phyloP scores from a whole-genome alignment of 2,113 vertebrate genomes.

The Uria lomvia region DNA sequence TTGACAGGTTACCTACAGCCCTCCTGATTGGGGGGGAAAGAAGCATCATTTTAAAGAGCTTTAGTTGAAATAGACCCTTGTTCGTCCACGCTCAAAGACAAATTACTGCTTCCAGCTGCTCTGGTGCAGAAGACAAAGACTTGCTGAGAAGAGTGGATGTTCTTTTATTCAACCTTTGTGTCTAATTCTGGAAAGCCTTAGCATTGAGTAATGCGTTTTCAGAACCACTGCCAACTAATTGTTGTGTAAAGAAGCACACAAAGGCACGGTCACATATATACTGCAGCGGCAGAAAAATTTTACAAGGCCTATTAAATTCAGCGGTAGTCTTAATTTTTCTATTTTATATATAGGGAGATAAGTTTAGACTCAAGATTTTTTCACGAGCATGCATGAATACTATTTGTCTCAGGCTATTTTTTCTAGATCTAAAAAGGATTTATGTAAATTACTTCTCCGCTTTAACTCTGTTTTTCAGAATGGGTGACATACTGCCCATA shows the following conservation, averaged over 20 bases:
- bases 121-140: background rate
- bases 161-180: slow-evolving; percentile 43
- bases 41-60: background rate
- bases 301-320: slow-evolving; percentile 9
- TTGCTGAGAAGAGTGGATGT: background rate
- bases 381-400: background rate
- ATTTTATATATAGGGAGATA: background rate
- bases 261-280: background rate
- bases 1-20: background rate
- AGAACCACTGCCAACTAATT: slow-evolving; percentile 33
- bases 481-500: slow-evolving; percentile 17
- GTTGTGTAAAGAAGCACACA: slow-evolving; percentile 11
- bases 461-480: slow-evolving; percentile 21
- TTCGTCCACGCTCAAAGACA: background rate
- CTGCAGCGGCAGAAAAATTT: background rate
- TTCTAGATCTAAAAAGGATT: background rate
- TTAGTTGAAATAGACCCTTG: background rate
- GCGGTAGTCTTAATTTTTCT: slow-evolving; percentile 10
- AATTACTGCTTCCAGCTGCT: slow-evolving; percentile 18
- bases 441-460: background rate
- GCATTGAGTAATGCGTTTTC: background rate
- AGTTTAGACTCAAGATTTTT: slow-evolving; percentile 9
- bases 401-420: background rate
- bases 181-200: slow-evolving; percentile 16
- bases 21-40: background rate